A percentile compares a stretch with the other conserved stretches of the same genome.
phyloP scores from a whole-genome alignment of 2,113 vertebrate genomes.

The Harpagus bidentatus region DNA sequence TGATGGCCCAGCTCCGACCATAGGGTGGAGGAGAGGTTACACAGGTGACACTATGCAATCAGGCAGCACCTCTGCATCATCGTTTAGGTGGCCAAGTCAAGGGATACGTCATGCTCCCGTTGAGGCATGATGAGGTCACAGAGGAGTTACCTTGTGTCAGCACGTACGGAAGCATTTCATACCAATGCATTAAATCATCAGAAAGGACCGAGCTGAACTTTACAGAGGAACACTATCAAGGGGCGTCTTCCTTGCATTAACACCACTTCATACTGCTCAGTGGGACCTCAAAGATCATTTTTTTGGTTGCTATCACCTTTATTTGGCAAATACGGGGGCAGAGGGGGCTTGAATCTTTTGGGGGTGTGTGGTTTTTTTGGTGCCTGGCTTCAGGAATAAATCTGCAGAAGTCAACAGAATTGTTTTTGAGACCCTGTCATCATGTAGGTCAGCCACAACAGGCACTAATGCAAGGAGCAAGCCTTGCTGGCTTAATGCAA shows the following conservation, averaged over 20 bases:
- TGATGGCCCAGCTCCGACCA: not conserved
- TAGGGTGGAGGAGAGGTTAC: not conserved
- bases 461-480: not conserved
- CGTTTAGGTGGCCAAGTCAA: not conserved
- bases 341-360: not conserved
- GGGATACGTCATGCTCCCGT: fast-evolving
- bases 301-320: not conserved
- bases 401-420: not conserved
- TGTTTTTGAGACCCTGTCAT: not conserved
- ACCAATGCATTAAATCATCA: not conserved
- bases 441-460: not conserved
- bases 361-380: not conserved
- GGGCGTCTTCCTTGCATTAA: fast-evolving
- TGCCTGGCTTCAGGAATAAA: not conserved
- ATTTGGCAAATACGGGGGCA: not conserved
- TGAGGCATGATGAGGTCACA: not conserved
- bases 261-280: not conserved
- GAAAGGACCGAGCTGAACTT: not conserved
- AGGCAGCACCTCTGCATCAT: not conserved
- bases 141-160: not conserved
- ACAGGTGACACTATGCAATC: not conserved
- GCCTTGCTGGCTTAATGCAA: not conserved
- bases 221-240: not conserved
- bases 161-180: not conserved
- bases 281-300: not conserved